Evolutionary conservation across 2,888 invertebrate species (phyloP), one percentile per base, ranked within the genome.

Genomic region (Galeruca laticollis): DNA sequence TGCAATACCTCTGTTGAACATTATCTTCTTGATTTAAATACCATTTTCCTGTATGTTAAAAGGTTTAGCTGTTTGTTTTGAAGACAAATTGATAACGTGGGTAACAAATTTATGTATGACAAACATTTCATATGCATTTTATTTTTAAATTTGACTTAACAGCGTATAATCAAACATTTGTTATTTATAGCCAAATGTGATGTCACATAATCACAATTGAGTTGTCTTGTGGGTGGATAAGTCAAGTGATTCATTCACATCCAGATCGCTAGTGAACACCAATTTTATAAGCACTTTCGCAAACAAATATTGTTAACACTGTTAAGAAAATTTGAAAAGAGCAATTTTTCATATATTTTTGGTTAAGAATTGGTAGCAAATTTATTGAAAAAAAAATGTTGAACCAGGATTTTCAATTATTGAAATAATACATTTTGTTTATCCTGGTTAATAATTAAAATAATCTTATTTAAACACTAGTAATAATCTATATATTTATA

Each of bases 201-300:
- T 52, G 5, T 52, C 26, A 26, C 15, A 26, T 8, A 52, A 52
- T 11, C 13, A 52, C 1, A 52, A 52, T 11, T 6, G 4, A 13
- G n/a, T 52, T 52, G 52, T 21, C 4, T 52, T 52, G 52, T 52
- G 26, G 26, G 26, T 52, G 47, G 8, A 18, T 15, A 18, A 18
- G 47, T 47, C 47, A 47, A 47, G n/a, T n/a, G n/a, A 20, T 51
- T 51, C 49, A 51, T 51, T 51, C 18, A 51, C 11, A 51, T 18
- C 26, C 26, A 26, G 26, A 52, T 21, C 52, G 26, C 52, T 52
- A 21, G 15, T 60, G 52, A 60, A 26, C 13, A 62, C 26, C 26
- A 6, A 26, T 26, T 26, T 15, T 37, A 43, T 11, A 47, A 47
- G 47, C 18, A 47, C 47, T 1, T 47, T 15, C 15, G 15, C 47